Percentiles rank a stretch among this genome's conserved stretches.
phyloP scores from a whole-genome alignment of 2,888 invertebrate genomes.

The Drosophila peninsularis region DNA sequence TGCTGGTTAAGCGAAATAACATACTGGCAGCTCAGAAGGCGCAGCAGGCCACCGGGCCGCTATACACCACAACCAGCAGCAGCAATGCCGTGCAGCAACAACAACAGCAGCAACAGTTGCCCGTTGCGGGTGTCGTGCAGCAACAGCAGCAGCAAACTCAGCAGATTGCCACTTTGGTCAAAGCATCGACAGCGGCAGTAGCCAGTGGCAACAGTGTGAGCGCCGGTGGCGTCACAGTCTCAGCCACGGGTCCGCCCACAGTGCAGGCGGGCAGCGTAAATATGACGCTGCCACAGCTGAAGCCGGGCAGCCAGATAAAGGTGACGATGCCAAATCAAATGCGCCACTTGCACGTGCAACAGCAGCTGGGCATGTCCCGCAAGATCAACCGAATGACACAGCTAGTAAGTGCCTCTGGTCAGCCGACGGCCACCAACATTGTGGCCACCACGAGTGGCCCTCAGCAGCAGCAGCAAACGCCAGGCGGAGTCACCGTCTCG shows the following conservation, averaged over 20 bases:
- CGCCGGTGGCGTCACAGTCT: conserved; percentile 81
- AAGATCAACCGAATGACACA: conserved; percentile 88
- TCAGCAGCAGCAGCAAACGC: conserved; percentile 55
- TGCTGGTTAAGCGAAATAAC: conserved; percentile 86
- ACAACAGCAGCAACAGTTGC: conserved; percentile 84
- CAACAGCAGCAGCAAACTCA: conserved; percentile 85
- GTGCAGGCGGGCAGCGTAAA: conserved; percentile 80
- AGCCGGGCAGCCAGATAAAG: conserved; percentile 84
- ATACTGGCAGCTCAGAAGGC: conserved; percentile 83
- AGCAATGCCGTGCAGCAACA: conserved; percentile 36
- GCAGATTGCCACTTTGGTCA: conserved; percentile 83
- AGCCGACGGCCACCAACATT: conserved; percentile 68
- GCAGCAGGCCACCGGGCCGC: conserved; percentile 82
- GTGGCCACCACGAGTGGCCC: conserved; percentile 53
- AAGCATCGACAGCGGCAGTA: conserved; percentile 84
- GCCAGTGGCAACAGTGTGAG: conserved; percentile 69
- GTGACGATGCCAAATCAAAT: conserved; percentile 88
- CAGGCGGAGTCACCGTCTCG: conserved; percentile 55
- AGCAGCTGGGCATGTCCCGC: conserved; percentile 86
- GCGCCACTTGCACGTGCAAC: conserved; percentile 87
- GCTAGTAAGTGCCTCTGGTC: conserved; percentile 76
- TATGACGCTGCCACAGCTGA: conserved; percentile 84
- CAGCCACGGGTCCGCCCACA: conserved; percentile 66
- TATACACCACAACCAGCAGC: conserved; percentile 85
- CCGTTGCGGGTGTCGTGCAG: conserved; percentile 45